Conservation (phyloP, 2,888 invertebrate genomes). For the Plebejus argus region DNA sequence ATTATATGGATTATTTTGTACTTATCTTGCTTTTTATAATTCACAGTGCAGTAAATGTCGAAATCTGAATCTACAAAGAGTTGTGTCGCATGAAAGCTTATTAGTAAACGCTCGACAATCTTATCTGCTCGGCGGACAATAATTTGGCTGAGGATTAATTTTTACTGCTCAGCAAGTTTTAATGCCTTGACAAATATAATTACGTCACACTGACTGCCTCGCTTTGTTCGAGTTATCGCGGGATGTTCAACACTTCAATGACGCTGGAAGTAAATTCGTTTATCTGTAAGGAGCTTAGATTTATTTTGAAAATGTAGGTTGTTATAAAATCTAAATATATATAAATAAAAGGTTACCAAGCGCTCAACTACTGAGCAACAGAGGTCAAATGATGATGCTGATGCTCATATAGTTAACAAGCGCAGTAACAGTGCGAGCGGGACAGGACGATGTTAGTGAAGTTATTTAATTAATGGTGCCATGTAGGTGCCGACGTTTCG, state of each 20-base stretch:
- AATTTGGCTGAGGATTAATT: slow-evolving; percentile 72
- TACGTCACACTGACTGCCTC: slow-evolving; percentile 50
- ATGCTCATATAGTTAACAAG: not conserved
- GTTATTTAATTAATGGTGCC: slow-evolving; percentile 66
- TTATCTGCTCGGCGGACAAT: slow-evolving; percentile 70
- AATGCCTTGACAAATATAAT: slow-evolving; percentile 75
- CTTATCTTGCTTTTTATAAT: not conserved
- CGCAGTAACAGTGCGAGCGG: not conserved
- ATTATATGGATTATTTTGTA: not conserved
- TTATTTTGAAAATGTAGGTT: too few species aligned
- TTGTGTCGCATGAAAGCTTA: slow-evolving; percentile 34
- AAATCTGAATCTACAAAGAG: slow-evolving; percentile 3
- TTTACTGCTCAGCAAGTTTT: slow-evolving; percentile 75
- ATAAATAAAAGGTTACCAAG: too few species aligned
- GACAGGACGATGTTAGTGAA: slow-evolving; percentile 57
- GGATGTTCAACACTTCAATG: slow-evolving; percentile 15
- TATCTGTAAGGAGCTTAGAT: not conserved
- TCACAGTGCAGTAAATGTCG: not conserved
- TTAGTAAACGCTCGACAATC: slow-evolving; percentile 50
- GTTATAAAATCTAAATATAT: too few species aligned
- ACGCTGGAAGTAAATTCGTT: not conserved
- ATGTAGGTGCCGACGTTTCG: slow-evolving; percentile 34
- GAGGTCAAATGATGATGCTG: not conserved
- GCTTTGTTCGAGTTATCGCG: slow-evolving; percentile 33
- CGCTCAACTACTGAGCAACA: not conserved